A percentile compares a stretch with the other conserved stretches of the same genome.
These are phyloP conservation scores for Serranus cabrilla DNA, from an alignment of 2,797 vertebrate genomes.

Conservation along the genomic window DNA sequence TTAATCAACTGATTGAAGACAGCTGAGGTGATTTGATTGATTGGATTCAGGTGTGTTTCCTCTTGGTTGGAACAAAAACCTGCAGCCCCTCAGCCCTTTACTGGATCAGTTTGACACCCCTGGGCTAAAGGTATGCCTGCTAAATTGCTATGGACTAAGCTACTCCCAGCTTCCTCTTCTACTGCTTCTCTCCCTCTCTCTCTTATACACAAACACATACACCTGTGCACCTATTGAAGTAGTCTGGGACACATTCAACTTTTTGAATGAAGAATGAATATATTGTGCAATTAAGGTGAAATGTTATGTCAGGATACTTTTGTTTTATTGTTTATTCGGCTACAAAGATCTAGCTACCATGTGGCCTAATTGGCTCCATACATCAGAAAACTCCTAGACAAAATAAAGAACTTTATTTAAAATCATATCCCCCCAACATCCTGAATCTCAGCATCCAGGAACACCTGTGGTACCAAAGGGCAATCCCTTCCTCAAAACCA, in stretches of 20 bases:
- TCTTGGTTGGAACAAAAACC: too few relatives aligned
- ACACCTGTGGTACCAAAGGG: slow-evolving; percentile 65
- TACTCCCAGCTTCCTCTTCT: neutral
- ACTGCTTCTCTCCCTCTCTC: neutral
- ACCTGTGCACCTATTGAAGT: neutral
- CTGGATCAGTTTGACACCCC: too few relatives aligned
- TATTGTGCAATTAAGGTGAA: slow-evolving; percentile 4
- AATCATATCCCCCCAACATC: neutral
- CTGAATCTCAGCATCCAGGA: slow-evolving; percentile 55
- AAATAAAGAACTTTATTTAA: neutral
- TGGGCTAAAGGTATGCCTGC: neutral
- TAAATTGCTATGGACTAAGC: neutral
- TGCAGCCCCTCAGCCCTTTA: too few relatives aligned
- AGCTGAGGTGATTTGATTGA: too few relatives aligned
- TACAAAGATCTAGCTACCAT: neutral
- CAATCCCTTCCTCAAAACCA: slow-evolving; percentile 63
- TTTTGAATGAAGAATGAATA: slow-evolving; percentile 8
- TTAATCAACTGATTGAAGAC: too few relatives aligned
- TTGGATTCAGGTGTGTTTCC: too few relatives aligned
- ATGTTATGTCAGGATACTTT: neutral
- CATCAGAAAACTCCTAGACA: neutral
- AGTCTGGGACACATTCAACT: neutral
- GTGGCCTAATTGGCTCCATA: neutral
- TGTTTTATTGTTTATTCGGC: neutral
- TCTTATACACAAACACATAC: neutral